A percentile compares a stretch with the other conserved stretches of the same genome.
Evolutionary conservation across 2,888 invertebrate genomes (phyloP).

Genomic region (Spilarctia lutea): DNA sequence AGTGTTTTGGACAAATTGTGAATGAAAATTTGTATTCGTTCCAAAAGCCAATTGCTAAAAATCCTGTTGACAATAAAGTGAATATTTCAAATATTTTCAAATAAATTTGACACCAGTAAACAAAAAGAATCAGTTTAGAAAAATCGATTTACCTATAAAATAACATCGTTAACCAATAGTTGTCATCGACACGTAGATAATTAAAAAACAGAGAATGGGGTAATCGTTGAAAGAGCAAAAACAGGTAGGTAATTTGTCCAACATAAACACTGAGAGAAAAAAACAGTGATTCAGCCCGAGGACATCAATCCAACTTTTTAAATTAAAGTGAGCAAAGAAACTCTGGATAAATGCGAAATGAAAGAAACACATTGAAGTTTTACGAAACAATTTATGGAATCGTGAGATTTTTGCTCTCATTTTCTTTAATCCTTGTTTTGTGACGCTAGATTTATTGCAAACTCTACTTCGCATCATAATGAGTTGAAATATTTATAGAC

Average conservation of each 20-base stretch:
- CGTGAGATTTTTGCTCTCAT: slow-evolving; percentile 30
- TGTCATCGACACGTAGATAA: slow-evolving; percentile 7
- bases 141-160: neutral
- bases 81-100: neutral
- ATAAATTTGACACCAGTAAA: neutral
- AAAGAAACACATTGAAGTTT: slow-evolving; percentile 59
- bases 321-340: slow-evolving; percentile 76
- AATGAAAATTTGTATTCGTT: neutral
- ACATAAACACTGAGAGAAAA: slow-evolving; percentile 60
- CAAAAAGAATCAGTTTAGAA: neutral
- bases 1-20: too few relatives aligned
- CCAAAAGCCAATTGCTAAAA: neutral
- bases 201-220: slow-evolving; percentile 26
- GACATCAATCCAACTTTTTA: slow-evolving; percentile 82
- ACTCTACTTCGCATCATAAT: neutral
- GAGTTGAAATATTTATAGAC: neutral
- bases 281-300: slow-evolving; percentile 58
- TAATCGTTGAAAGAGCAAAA: slow-evolving; percentile 28
- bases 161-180: neutral
- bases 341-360: slow-evolving; percentile 59
- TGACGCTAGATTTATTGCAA: neutral
- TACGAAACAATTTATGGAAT: slow-evolving; percentile 51
- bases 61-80: neutral
- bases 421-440: slow-evolving; percentile 16
- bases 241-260: slow-evolving; percentile 55